Evolutionary conservation across 2,888 invertebrate genomes (phyloP).

Genomic region (Parochlus steinenii): DNA sequence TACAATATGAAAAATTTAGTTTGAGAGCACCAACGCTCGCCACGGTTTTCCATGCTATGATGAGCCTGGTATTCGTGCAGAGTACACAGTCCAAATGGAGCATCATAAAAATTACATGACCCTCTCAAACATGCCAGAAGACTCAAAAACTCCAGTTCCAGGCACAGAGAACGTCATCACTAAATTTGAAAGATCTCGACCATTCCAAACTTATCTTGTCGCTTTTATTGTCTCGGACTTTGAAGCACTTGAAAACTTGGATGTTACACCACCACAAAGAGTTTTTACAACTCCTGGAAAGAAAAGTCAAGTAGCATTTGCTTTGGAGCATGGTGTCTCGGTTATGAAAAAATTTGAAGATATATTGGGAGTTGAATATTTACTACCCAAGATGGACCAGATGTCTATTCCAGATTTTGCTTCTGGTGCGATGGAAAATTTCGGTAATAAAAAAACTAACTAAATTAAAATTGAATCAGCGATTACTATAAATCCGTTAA

Average conservation of each 20-base stretch:
- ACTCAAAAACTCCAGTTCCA: not conserved
- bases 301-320: too few species aligned
- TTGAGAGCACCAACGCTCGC: constrained; percentile 40
- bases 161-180: constrained; percentile 2
- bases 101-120: constrained; percentile 24
- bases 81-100: constrained; percentile 38
- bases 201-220: constrained; percentile 56
- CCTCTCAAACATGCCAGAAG: constrained; percentile 19
- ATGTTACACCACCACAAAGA: too few species aligned
- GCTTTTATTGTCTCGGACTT: constrained; percentile 48
- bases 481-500: too few species aligned
- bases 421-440: constrained; percentile 1
- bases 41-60: constrained; percentile 55
- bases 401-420: constrained; percentile 9
- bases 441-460: too few species aligned
- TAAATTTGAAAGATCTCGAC: constrained; percentile 30
- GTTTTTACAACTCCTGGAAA: too few species aligned
- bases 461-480: too few species aligned
- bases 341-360: constrained; percentile 4
- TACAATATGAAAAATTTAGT: too few species aligned
- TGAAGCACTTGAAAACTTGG: constrained; percentile 17
- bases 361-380: not conserved
- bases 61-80: constrained; percentile 44
- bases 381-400: constrained; percentile 2
- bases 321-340: not conserved